These are phyloP conservation scores for Gnathonemus echidnorhynchus DNA, from an alignment of 2,113 vertebrate genomes.

Conservation along the genomic window DNA sequence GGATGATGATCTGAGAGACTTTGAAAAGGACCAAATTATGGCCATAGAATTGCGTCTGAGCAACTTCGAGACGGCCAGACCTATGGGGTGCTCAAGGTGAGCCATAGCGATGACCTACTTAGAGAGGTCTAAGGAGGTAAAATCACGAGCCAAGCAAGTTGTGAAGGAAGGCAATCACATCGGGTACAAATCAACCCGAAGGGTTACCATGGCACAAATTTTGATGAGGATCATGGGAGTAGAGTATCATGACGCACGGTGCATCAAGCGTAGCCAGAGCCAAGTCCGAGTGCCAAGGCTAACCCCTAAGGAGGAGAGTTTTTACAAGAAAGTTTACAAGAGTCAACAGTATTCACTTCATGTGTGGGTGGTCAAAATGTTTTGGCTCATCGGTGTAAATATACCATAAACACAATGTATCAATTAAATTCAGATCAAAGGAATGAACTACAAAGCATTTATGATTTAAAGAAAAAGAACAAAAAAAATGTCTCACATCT, in stretches of 20 bases:
- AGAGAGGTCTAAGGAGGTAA: background rate
- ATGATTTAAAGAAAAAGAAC: background rate
- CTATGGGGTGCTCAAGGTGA: background rate
- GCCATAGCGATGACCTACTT: background rate
- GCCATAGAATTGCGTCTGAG: background rate
- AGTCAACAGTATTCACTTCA: background rate
- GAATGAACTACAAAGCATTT: background rate
- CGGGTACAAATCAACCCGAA: background rate
- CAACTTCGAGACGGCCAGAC: background rate
- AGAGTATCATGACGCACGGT: background rate
- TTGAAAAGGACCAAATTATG: background rate
- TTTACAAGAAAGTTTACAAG: background rate
- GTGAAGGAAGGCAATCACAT: background rate
- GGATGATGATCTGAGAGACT: background rate
- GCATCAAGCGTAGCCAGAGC: background rate
- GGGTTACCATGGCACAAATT: background rate
- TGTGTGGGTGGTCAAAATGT: background rate
- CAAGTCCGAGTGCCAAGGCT: background rate
- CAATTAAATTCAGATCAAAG: background rate
- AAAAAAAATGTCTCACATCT: background rate
- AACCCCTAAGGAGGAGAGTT: background rate
- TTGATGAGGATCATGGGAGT: background rate
- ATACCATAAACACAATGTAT: background rate
- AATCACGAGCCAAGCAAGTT: background rate
- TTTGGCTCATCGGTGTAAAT: background rate